phyloP scores from a whole-genome alignment of 2,888 invertebrate genomes.

The Lumbricus terrestris region DNA sequence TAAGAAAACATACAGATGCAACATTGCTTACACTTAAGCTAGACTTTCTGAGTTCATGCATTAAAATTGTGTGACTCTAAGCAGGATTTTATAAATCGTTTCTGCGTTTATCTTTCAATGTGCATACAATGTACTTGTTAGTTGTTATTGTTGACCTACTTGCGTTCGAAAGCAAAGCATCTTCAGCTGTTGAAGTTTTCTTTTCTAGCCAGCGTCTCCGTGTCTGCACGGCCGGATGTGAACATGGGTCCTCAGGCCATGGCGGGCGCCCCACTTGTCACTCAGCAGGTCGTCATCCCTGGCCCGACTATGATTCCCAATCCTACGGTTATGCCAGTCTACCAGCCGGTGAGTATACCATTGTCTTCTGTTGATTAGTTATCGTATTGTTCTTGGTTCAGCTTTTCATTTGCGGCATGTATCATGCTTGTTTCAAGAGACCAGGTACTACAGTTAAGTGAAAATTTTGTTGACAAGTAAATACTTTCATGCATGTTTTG shows the following conservation, averaged over 20 bases:
- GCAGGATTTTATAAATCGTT: neutral
- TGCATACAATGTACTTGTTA: neutral
- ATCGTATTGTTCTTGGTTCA: neutral
- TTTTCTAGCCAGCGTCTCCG: neutral
- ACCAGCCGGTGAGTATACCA: neutral
- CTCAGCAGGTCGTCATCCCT: conserved; percentile 8
- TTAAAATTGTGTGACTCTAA: neutral
- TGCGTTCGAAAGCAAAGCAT: neutral
- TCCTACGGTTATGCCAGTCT: neutral
- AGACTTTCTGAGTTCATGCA: neutral
- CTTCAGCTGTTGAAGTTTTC: neutral
- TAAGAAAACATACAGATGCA: neutral
- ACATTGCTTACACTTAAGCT: too few species aligned
- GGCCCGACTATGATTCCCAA: conserved; percentile 4
- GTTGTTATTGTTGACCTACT: neutral
- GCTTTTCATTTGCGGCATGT: neutral
- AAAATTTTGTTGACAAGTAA: too few species aligned
- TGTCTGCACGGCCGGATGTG: neutral
- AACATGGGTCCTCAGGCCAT: conserved; percentile 7
- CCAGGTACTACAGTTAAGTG: too few species aligned
- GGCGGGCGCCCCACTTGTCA: neutral
- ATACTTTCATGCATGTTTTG: too few species aligned
- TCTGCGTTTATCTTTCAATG: neutral
- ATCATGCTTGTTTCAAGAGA: too few species aligned
- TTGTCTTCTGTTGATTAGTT: neutral